phyloP scores from a whole-genome alignment of 2,797 vertebrate species.

The Ambastaia sidthimunki region DNA sequence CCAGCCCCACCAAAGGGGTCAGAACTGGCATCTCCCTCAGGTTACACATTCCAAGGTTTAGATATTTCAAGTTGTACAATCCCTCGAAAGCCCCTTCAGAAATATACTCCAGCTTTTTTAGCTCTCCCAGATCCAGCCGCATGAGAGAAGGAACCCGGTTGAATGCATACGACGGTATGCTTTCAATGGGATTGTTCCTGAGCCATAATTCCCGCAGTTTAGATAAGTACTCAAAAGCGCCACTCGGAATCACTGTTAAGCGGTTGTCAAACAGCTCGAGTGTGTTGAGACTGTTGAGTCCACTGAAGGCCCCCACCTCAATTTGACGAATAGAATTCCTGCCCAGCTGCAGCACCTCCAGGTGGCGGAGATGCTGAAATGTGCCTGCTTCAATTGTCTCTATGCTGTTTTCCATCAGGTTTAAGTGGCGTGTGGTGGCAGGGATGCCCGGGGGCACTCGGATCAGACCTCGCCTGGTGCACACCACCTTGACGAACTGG shows the following conservation, averaged over 20 bases:
- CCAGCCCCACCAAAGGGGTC: slow-evolving; percentile 88
- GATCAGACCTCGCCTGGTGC: slow-evolving; percentile 89
- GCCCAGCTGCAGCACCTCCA: slow-evolving; percentile 95
- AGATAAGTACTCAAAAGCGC: slow-evolving; percentile 97
- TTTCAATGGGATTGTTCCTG: slow-evolving; percentile 97
- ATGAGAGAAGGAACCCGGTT: slow-evolving; percentile 96
- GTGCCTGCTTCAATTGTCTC: slow-evolving; percentile 95
- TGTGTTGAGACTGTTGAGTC: slow-evolving; percentile 96
- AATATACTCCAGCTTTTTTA: slow-evolving; percentile 96
- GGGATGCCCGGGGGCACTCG: slow-evolving; percentile 93
- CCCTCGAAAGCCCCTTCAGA: slow-evolving; percentile 97
- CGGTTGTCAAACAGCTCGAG: slow-evolving; percentile 98
- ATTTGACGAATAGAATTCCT: slow-evolving; percentile 95
- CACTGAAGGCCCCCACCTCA: slow-evolving; percentile 97
- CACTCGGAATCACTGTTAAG: slow-evolving; percentile 95
- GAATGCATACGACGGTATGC: slow-evolving; percentile 97
- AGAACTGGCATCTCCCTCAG: slow-evolving; percentile 93
- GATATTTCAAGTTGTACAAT: slow-evolving; percentile 95
- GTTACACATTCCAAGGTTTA: slow-evolving; percentile 98
- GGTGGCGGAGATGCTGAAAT: slow-evolving; percentile 93
- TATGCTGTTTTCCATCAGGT: slow-evolving; percentile 99
- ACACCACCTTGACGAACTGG: slow-evolving; percentile 98
- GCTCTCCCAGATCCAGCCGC: slow-evolving; percentile 94
- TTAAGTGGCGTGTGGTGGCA: slow-evolving; percentile 91
- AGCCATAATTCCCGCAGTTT: slow-evolving; percentile 97